phyloP scores from a whole-genome alignment of 2,113 vertebrate genomes.

The Zeus faber region DNA sequence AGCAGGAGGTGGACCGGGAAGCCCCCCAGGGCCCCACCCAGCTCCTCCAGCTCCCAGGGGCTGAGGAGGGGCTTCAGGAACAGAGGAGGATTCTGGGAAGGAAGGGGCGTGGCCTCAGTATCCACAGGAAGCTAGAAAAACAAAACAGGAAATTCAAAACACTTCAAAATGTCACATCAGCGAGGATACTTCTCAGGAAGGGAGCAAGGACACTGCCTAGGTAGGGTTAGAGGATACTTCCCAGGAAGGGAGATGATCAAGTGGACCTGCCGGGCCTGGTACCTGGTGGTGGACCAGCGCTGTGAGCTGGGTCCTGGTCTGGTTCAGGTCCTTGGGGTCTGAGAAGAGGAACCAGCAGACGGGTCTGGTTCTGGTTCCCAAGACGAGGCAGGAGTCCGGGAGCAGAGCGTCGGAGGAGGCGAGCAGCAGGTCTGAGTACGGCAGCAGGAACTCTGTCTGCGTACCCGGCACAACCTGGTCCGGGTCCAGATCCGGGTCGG shows the following conservation, averaged over 20 bases:
- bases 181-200: too few relatives aligned
- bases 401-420: slow-evolving; percentile 36
- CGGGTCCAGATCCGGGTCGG: slow-evolving; percentile 30
- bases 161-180: too few relatives aligned
- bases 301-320: slow-evolving; percentile 73
- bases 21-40: slow-evolving; percentile 78
- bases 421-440: slow-evolving; percentile 74
- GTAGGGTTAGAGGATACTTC: too few relatives aligned
- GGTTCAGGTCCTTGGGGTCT: slow-evolving; percentile 76
- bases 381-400: slow-evolving; percentile 81
- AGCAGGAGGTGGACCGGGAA: slow-evolving; percentile 79
- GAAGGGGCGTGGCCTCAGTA: slow-evolving; percentile 25
- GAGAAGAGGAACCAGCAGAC: slow-evolving; percentile 81
- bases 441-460: slow-evolving; percentile 75
- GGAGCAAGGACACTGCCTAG: too few relatives aligned
- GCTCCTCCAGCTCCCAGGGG: slow-evolving; percentile 84
- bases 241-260: background rate
- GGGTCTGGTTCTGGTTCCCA: slow-evolving; percentile 69
- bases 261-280: background rate
- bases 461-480: slow-evolving; percentile 75
- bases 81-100: slow-evolving; percentile 59
- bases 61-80: slow-evolving; percentile 83
- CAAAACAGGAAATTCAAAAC: too few relatives aligned
- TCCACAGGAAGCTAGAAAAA: background rate
- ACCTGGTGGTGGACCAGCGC: slow-evolving; percentile 49